A percentile compares a stretch with the other conserved stretches of the same genome.
These are phyloP conservation scores for Chrysomela aeneicollis DNA, from an alignment of 2,888 invertebrate genomes.

Conservation along the genomic window DNA sequence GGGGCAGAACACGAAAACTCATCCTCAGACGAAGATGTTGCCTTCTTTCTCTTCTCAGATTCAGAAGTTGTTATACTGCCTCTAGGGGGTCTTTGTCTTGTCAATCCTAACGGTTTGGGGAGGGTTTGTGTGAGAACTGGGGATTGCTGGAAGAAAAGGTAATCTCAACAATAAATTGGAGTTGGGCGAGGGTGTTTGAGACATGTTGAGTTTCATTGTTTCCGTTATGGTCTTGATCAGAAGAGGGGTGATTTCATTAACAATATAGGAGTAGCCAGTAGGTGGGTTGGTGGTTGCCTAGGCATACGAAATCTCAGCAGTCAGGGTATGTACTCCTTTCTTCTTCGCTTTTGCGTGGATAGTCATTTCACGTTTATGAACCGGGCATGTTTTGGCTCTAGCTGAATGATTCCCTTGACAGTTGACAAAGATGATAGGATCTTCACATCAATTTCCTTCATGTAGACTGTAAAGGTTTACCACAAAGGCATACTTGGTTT, in stretches of 20 bases:
- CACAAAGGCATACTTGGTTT: no score
- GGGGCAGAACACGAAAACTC: background rate
- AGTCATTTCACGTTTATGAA: conserved; percentile 22
- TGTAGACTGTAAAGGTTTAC: no score
- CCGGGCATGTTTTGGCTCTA: background rate
- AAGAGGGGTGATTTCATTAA: background rate
- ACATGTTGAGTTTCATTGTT: background rate
- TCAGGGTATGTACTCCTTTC: conserved; percentile 4
- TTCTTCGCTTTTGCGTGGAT: conserved; percentile 25
- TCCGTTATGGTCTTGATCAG: background rate
- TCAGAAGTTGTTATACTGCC: background rate
- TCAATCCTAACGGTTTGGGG: background rate
- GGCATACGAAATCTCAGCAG: background rate
- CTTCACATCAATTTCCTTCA: no score
- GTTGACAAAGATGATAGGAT: no score
- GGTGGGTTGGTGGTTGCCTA: background rate
- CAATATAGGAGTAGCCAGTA: background rate
- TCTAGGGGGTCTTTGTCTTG: background rate
- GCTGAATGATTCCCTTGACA: conserved; percentile 24
- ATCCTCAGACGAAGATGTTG: background rate
- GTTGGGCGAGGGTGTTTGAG: background rate
- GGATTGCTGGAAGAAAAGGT: background rate
- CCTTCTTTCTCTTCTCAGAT: background rate
- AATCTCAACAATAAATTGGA: background rate
- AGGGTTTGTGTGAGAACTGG: background rate